A percentile compares a stretch with the other conserved stretches of the same genome.
Evolutionary conservation across 2,797 vertebrate species (phyloP).

Genomic region (Halcyon smyrnensis): DNA sequence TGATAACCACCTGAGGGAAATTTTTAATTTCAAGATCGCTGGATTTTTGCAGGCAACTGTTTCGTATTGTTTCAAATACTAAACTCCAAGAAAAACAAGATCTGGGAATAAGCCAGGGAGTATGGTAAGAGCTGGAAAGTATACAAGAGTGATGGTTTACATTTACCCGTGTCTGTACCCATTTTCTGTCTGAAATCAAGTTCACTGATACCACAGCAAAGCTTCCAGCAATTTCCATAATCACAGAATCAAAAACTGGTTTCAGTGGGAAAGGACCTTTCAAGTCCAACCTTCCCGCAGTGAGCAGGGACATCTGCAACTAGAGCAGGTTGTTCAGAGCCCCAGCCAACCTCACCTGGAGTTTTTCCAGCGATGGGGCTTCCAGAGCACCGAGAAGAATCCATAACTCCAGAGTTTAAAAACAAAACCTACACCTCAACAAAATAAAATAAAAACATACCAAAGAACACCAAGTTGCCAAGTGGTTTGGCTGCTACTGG

Average conservation of each 20-base stretch:
- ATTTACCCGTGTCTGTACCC: neutral
- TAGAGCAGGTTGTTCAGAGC: neutral
- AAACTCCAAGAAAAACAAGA: neutral
- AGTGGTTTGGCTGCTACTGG: neutral
- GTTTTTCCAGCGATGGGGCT: neutral
- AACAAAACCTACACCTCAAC: neutral
- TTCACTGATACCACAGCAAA: neutral
- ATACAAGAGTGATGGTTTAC: neutral
- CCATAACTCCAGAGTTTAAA: neutral
- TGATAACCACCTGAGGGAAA: neutral
- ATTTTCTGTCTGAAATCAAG: neutral
- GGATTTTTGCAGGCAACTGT: neutral
- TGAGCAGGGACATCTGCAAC: neutral
- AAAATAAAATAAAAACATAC: fast-evolving
- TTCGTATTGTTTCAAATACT: neutral
- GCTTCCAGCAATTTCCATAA: neutral
- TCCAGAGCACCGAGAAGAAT: neutral
- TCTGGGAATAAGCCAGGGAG: neutral
- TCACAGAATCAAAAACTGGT: neutral
- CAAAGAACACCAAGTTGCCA: neutral
- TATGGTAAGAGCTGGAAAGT: neutral
- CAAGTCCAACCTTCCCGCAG: neutral
- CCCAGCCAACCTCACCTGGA: neutral
- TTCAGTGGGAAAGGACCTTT: neutral
- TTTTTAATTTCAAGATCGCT: neutral